Evolutionary conservation across 92 coral and sea anemone species (phyloP).

Genomic region (Porites evermanni): DNA sequence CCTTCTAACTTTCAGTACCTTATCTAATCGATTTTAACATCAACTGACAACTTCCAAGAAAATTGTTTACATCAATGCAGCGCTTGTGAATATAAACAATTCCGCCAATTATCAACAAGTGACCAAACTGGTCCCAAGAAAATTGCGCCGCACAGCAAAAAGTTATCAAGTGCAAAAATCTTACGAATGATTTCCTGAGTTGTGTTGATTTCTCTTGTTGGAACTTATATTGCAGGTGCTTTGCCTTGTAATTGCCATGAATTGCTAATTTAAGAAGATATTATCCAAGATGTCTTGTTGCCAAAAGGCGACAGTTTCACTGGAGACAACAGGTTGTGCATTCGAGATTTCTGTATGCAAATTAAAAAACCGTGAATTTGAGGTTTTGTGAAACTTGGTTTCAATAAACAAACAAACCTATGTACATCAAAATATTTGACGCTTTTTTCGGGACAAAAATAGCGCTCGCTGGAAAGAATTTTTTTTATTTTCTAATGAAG

Average conservation of each 20-base stretch:
- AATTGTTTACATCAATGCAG: not conserved
- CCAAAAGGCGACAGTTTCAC: not conserved
- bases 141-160: not conserved
- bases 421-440: not conserved
- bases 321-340: conserved; percentile 18
- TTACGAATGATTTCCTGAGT: not conserved
- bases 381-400: conserved; percentile 31
- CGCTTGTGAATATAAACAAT: not conserved
- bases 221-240: not conserved
- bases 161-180: not conserved
- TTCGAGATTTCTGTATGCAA: conserved; percentile 5
- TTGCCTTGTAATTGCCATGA: too few relatives aligned
- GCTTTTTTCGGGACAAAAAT: not conserved
- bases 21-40: too few relatives aligned
- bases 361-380: conserved; percentile 10
- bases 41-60: too few relatives aligned
- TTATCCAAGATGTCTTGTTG: not conserved
- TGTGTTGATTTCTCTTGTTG: not conserved
- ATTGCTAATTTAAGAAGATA: not conserved
- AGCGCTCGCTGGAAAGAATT: too few relatives aligned
- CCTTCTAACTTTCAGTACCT: too few relatives aligned
- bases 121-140: not conserved
- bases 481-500: not conserved
- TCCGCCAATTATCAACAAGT: not conserved
- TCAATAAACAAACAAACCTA: conserved; percentile 3